phyloP scores from a whole-genome alignment of 1,140 invertebrate genomes.

The Diorhabda carinulata region DNA sequence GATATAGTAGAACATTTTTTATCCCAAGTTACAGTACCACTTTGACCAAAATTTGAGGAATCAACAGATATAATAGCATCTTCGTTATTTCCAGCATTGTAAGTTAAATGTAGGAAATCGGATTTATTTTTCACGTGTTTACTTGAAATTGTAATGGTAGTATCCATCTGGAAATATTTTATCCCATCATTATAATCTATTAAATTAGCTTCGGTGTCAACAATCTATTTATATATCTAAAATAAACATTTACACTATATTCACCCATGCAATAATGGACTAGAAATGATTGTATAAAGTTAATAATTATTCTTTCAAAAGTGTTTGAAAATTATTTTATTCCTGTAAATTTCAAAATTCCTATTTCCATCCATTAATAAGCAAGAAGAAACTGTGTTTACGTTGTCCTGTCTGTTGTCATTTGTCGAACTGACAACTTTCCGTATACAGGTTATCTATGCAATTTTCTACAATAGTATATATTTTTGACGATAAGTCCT shows the following conservation, averaged over 20 bases:
- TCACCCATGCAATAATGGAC: too few relatives aligned
- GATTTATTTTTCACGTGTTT: neutral
- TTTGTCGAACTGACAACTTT: too few relatives aligned
- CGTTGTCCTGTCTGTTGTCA: too few relatives aligned
- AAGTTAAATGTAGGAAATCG: constrained; percentile 12
- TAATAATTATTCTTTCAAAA: too few relatives aligned
- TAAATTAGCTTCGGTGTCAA: neutral
- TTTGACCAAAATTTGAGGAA: neutral
- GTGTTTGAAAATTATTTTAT: too few relatives aligned
- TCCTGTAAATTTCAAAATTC: too few relatives aligned
- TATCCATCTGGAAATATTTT: constrained; percentile 10
- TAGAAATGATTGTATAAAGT: too few relatives aligned
- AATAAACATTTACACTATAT: neutral
- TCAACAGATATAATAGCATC: constrained; percentile 17
- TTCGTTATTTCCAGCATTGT: neutral
- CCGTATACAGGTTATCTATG: too few relatives aligned
- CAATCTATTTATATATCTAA: neutral
- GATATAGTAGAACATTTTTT: constrained; percentile 14
- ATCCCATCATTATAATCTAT: neutral
- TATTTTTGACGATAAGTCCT: too few relatives aligned
- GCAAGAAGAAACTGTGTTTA: too few relatives aligned
- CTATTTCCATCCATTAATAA: too few relatives aligned
- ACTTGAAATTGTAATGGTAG: constrained; percentile 13
- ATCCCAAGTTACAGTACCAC: neutral
- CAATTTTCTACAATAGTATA: too few relatives aligned